A percentile compares a stretch with the other conserved stretches of the same genome.
Evolutionary conservation across 2,888 invertebrate genomes (phyloP).

Genomic region (Stomorhina lunata): DNA sequence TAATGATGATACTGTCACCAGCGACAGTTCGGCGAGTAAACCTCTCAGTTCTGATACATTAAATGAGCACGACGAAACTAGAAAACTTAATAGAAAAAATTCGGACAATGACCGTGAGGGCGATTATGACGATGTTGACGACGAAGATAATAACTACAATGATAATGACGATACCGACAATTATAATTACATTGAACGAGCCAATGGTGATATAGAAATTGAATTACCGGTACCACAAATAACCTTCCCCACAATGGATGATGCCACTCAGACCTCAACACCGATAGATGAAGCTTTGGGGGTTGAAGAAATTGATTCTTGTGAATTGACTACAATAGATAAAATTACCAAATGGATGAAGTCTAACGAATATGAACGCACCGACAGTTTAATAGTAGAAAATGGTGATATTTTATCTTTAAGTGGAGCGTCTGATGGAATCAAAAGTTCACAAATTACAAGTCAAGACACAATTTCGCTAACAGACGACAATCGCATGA

Average conservation of each 20-base stretch:
- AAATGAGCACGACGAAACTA: conserved; percentile 74
- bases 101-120: conserved; percentile 72
- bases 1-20: conserved; percentile 68
- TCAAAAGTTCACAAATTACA: neutral
- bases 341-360: conserved; percentile 79
- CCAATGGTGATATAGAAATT: conserved; percentile 71
- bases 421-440: conserved; percentile 60
- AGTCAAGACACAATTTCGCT: conserved; percentile 68
- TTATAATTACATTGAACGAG: conserved; percentile 37
- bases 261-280: conserved; percentile 75
- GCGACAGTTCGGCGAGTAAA: conserved; percentile 70
- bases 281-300: conserved; percentile 74
- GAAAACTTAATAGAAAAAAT: conserved; percentile 69
- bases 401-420: conserved; percentile 72
- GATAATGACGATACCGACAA: conserved; percentile 68
- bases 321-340: conserved; percentile 73
- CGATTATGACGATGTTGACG: neutral
- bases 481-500: conserved; percentile 82
- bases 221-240: conserved; percentile 73
- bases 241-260: conserved; percentile 72
- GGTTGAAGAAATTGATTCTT: conserved; percentile 69
- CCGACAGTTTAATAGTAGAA: conserved; percentile 75
- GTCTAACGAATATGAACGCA: conserved; percentile 78
- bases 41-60: conserved; percentile 73
- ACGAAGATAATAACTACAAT: conserved; percentile 70